phyloP scores from a whole-genome alignment of 2,888 invertebrate species.

The Macrophya alboannulata region DNA sequence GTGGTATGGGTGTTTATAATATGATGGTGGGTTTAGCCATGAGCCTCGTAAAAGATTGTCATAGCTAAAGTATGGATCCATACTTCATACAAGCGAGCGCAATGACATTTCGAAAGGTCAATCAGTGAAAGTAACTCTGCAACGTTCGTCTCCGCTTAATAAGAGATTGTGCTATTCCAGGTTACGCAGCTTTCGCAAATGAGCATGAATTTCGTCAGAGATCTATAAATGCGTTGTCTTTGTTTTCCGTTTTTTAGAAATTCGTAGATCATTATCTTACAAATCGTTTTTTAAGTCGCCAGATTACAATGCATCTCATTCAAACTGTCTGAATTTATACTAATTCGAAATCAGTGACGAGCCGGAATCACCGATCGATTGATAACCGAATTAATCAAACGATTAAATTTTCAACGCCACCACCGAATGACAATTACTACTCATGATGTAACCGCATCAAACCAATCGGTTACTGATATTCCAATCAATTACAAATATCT shows the following conservation, averaged over 20 bases:
- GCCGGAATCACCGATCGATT: neutral
- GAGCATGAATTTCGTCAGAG: neutral
- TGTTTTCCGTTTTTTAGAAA: constrained; percentile 3
- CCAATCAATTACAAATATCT: neutral
- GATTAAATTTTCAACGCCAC: neutral
- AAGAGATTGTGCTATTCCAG: constrained; percentile 21
- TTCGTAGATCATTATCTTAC: neutral
- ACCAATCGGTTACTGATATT: neutral
- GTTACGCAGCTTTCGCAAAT: constrained; percentile 13
- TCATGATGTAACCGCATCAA: neutral
- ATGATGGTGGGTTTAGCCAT: neutral
- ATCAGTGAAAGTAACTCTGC: constrained; percentile 73
- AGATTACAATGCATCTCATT: neutral
- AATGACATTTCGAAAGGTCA: constrained; percentile 77
- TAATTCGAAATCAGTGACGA: neutral
- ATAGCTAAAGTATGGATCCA: neutral
- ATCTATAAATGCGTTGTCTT: neutral
- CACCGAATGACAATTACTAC: neutral
- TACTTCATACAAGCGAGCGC: constrained; percentile 45
- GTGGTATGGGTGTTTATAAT: neutral
- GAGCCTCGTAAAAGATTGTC: neutral
- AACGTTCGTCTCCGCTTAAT: constrained; percentile 55
- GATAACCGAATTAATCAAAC: neutral
- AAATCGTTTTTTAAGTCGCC: neutral
- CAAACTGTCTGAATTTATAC: neutral